These are phyloP conservation scores for Zhengitettix transpicula DNA, from an alignment of 2,888 invertebrate species.

Conservation along the genomic window DNA sequence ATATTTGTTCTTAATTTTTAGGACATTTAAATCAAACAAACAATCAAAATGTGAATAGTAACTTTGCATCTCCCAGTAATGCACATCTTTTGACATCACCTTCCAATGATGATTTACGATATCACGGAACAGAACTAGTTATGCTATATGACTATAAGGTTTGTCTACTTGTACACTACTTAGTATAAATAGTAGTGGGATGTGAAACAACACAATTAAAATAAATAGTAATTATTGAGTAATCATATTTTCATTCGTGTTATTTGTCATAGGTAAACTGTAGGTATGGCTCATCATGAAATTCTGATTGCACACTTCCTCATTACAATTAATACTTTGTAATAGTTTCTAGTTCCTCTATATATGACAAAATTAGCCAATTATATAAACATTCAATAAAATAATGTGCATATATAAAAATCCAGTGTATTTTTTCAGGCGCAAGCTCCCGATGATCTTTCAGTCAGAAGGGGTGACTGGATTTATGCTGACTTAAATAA, in stretches of 20 bases:
- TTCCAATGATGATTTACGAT: slow-evolving; percentile 45
- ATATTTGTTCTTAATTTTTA: slow-evolving; percentile 14
- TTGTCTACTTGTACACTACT: slow-evolving; percentile 5
- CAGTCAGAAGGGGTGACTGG: slow-evolving; percentile 84
- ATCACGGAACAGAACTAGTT: slow-evolving; percentile 80
- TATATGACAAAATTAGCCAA: no score
- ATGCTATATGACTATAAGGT: slow-evolving; percentile 91
- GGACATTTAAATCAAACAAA: slow-evolving; percentile 29
- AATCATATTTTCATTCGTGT: no score
- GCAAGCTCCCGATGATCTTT: slow-evolving; percentile 83
- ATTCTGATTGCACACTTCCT: no score
- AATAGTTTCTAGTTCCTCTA: no score
- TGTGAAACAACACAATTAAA: no score
- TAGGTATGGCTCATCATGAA: no score
- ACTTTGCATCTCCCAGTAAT: slow-evolving; percentile 12
- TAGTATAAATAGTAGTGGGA: no score
- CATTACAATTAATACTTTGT: no score
- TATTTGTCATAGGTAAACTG: no score
- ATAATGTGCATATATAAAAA: no score
- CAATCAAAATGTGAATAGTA: slow-evolving; percentile 15
- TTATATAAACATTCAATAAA: no score
- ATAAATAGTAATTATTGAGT: no score
- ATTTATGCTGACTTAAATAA: slow-evolving; percentile 86
- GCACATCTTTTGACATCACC: slow-evolving; percentile 16
- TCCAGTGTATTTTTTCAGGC: slow-evolving; percentile 37